Evolutionary conservation across 2,113 vertebrate species (phyloP).

Genomic region (Mobula birostris): DNA sequence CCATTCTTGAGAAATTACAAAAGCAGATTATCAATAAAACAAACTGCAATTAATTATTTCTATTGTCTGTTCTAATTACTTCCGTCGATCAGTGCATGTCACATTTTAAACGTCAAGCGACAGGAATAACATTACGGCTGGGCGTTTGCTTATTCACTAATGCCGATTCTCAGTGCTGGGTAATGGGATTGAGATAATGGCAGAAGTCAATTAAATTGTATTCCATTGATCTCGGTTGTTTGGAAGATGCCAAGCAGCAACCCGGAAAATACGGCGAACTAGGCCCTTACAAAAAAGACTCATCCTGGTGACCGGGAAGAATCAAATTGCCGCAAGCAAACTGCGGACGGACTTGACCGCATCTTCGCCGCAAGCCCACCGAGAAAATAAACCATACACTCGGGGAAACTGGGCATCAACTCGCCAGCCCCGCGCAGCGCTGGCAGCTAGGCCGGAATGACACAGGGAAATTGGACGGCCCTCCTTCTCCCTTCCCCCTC

Average conservation of each 20-base stretch:
- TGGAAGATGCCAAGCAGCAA: not conserved
- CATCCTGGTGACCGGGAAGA: not conserved
- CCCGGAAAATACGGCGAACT: not conserved
- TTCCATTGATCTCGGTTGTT: no score
- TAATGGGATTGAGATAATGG: not conserved
- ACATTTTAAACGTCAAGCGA: not conserved
- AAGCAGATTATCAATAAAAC: not conserved
- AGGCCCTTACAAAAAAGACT: not conserved
- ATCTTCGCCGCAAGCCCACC: no score
- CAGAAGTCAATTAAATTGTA: not conserved
- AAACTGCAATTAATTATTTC: not conserved
- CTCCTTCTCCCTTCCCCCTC: not conserved
- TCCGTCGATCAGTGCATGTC: not conserved
- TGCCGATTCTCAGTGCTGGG: not conserved
- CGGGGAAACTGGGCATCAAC: no score
- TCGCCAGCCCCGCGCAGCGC: no score
- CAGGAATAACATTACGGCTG: no score
- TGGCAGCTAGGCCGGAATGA: conserved; percentile 24
- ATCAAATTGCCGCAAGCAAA: no score
- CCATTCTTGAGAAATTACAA: not conserved
- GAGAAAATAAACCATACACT: no score
- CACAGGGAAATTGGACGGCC: conserved; percentile 27
- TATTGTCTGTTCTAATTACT: not conserved
- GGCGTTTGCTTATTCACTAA: not conserved
- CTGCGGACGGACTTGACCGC: no score